phyloP scores from a whole-genome alignment of 2,113 vertebrate species.

The Paralichthys olivaceus region DNA sequence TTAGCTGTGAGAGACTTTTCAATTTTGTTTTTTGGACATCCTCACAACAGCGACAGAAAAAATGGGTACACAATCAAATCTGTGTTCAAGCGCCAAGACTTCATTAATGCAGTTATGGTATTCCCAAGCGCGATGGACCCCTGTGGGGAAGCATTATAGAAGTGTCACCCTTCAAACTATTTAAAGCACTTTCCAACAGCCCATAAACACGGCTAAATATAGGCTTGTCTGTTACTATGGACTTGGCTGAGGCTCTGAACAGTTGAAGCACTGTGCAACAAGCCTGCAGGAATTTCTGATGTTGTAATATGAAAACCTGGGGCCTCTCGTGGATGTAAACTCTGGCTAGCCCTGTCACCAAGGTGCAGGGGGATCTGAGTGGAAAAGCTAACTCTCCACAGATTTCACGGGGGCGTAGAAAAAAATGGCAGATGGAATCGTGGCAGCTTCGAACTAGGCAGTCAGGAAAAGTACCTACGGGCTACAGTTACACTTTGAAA shows the following conservation, averaged over 20 bases:
- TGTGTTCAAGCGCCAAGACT: constrained; percentile 37
- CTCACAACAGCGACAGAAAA: constrained; percentile 29
- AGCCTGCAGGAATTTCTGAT: constrained; percentile 77
- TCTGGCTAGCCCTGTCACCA: constrained; percentile 63
- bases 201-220: constrained; percentile 77
- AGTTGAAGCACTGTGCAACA: constrained; percentile 75
- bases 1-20: constrained; percentile 17
- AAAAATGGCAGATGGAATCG: constrained; percentile 41
- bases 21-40: constrained; percentile 21
- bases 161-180: constrained; percentile 72
- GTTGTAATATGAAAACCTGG: constrained; percentile 73
- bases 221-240: constrained; percentile 71
- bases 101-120: constrained; percentile 49
- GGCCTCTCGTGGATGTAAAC: constrained; percentile 71
- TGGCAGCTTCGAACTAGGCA: constrained; percentile 28
- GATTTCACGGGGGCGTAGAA: constrained; percentile 43
- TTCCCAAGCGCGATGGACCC: constrained; percentile 38
- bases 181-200: constrained; percentile 69
- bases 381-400: constrained; percentile 74
- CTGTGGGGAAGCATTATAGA: constrained; percentile 43
- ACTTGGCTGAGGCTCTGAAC: constrained; percentile 68
- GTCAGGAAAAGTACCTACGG: neutral
- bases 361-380: constrained; percentile 55
- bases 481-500: neutral
- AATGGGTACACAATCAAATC: constrained; percentile 20